phyloP scores from a whole-genome alignment of 2,888 invertebrate species.

The Orthonychiurus folsomi region DNA sequence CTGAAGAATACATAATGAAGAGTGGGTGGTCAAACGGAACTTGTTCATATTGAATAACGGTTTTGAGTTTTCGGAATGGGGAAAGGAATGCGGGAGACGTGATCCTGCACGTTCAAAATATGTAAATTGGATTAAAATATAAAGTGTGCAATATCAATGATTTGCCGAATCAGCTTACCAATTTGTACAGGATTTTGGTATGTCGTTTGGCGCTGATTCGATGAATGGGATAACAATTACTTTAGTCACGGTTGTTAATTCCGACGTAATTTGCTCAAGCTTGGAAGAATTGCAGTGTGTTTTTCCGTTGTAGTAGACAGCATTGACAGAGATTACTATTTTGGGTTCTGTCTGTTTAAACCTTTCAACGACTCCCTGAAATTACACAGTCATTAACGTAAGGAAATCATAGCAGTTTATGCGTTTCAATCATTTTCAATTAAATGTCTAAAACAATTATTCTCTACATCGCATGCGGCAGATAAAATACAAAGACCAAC shows the following conservation, averaged over 20 bases:
- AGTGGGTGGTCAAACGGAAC: constrained; percentile 52
- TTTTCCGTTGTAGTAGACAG: constrained; percentile 50
- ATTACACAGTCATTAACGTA: too few species aligned
- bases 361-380: constrained; percentile 41
- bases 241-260: constrained; percentile 28
- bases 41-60: constrained; percentile 44
- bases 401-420: too few species aligned
- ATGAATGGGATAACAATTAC: constrained; percentile 36
- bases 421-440: too few species aligned
- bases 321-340: constrained; percentile 50
- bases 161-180: not conserved
- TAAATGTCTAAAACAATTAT: too few species aligned
- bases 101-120: constrained; percentile 21
- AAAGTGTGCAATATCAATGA: not conserved
- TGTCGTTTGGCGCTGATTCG: too few species aligned
- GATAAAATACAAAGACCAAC: too few species aligned
- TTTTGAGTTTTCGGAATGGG: constrained; percentile 20
- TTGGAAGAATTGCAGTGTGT: constrained; percentile 48
- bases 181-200: too few species aligned
- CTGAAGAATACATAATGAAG: constrained; percentile 52
- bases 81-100: constrained; percentile 27
- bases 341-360: constrained; percentile 50
- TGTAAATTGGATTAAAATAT: too few species aligned
- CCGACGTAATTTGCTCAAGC: constrained; percentile 44
- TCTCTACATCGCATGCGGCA: too few species aligned